Evolutionary conservation across 2,888 invertebrate genomes (phyloP).

Genomic region (Scaeva pyrastri): DNA sequence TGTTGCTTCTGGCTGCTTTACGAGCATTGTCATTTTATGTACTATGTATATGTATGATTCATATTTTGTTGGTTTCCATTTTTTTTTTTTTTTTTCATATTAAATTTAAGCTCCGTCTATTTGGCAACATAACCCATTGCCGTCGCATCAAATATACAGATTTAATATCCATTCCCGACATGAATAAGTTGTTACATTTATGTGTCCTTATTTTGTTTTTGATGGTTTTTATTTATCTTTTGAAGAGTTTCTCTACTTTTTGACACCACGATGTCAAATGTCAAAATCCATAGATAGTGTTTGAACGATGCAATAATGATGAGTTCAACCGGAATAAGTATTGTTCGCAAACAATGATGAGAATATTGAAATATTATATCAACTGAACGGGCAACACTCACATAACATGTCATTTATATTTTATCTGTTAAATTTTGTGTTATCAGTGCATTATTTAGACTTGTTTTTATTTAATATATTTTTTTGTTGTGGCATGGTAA

Average conservation of each 20-base stretch:
- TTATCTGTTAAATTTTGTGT: background rate
- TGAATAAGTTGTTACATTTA: conserved; percentile 17
- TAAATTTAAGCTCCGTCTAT: conserved; percentile 14
- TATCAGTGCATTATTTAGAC: background rate
- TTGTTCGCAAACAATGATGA: background rate
- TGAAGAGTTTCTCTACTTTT: conserved; percentile 25
- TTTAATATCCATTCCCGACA: conserved; percentile 24
- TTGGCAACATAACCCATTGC: conserved; percentile 58
- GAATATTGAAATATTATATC: conserved; percentile 14
- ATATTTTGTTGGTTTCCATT: conserved; percentile 33
- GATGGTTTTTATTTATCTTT: conserved; percentile 14
- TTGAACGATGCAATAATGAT: conserved; percentile 18
- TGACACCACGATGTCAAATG: conserved; percentile 43
- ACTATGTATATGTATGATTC: too few relatives aligned
- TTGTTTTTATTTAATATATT: background rate
- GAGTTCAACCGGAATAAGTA: conserved; percentile 32
- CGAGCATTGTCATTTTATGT: conserved; percentile 51
- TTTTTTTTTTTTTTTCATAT: conserved; percentile 1
- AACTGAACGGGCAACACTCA: background rate
- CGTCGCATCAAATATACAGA: conserved; percentile 28
- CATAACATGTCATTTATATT: background rate
- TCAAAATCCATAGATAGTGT: conserved; percentile 6
- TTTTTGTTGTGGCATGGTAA: background rate
- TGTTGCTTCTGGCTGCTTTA: conserved; percentile 67
- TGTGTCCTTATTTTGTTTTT: conserved; percentile 51